phyloP scores from a whole-genome alignment of 2,888 invertebrate species.

The Erannis defoliaria region DNA sequence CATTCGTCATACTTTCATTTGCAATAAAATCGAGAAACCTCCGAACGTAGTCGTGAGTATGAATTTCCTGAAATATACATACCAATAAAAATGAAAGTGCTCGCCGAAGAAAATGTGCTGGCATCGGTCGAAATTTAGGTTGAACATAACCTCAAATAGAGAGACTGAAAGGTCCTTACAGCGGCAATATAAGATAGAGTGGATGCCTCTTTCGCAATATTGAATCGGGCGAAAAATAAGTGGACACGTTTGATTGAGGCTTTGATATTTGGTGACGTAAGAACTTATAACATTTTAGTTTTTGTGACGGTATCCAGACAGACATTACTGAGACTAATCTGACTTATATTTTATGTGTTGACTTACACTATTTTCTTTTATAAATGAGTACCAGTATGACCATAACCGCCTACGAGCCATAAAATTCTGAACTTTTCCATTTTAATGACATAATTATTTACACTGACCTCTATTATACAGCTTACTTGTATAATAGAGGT shows the following conservation, averaged over 20 bases:
- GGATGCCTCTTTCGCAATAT: conserved; percentile 66
- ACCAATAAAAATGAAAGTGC: conserved; percentile 75
- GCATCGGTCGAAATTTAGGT: conserved; percentile 78
- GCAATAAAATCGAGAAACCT: conserved; percentile 61
- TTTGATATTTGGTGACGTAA: conserved; percentile 27
- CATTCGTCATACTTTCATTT: conserved; percentile 63
- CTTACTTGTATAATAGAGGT: too few relatives aligned
- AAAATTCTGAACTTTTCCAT: too few relatives aligned
- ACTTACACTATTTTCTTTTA: too few relatives aligned
- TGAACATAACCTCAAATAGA: conserved; percentile 73
- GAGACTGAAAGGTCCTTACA: conserved; percentile 71
- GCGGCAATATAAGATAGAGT: conserved; percentile 71
- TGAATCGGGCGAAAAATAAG: conserved; percentile 52
- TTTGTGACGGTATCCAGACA: too few relatives aligned
- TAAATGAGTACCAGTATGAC: too few relatives aligned
- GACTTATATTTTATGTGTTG: too few relatives aligned
- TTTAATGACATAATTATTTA: too few relatives aligned
- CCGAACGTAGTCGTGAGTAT: conserved; percentile 49
- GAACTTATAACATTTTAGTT: background rate
- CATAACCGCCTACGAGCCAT: too few relatives aligned
- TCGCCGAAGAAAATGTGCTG: conserved; percentile 74
- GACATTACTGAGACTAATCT: too few relatives aligned
- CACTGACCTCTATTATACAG: too few relatives aligned
- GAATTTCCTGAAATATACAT: conserved; percentile 73
- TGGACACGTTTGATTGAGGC: conserved; percentile 38